Base-by-base conservation (phyloP, 2,888 invertebrate species). In the Cheilosia grossa region DNA sequence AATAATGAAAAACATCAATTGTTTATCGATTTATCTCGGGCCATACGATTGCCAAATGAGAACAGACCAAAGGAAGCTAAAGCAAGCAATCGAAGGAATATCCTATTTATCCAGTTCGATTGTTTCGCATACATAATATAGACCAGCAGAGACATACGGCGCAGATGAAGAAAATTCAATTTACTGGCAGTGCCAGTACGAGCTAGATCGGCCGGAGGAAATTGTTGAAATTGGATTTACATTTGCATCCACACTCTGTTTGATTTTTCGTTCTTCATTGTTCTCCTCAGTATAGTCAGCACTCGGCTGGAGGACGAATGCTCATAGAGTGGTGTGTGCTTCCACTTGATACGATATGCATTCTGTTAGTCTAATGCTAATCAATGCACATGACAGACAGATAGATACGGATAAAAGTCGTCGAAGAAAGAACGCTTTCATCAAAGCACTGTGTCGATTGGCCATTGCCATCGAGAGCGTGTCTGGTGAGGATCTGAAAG, bases 121-220 rank as follows among this genome's bases (percentile, higher is more conserved):
- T 83, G 80, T 75, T 74, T 74, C 33, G 51, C 49, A 74, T 47
- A 66, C 19, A 74, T 17, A 51, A 51, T 67, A 58, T 53, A 21
- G 54, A 64, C 17, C 21, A 21, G 30, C 4, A 19, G 15, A 47
- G 10, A 33, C 24, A 24, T 42, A 53, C 37, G 24, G 59, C 44
- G 58, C 19, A 74, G 70, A 79, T 74, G 64, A 83, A 61, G 80
- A 75, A 80, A 83, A 83, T 80, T 83, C 74, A 83, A 80, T 83
- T 83, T 74, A 80, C 64, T 75, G 56, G n/a, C 53, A 59, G 17
- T 54, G 19, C 17, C 7, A 59, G 17, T 37, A 24, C 51, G 27
- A 53, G 44, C 53, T 27, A 27, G 15, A 61, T 59, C 75, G 66
- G 51, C 37, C 49, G 4, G 21, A 47, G 49, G 21, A 54, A 61